Base-by-base conservation (phyloP, 2,113 vertebrate genomes). In the Melospiza melodia region DNA sequence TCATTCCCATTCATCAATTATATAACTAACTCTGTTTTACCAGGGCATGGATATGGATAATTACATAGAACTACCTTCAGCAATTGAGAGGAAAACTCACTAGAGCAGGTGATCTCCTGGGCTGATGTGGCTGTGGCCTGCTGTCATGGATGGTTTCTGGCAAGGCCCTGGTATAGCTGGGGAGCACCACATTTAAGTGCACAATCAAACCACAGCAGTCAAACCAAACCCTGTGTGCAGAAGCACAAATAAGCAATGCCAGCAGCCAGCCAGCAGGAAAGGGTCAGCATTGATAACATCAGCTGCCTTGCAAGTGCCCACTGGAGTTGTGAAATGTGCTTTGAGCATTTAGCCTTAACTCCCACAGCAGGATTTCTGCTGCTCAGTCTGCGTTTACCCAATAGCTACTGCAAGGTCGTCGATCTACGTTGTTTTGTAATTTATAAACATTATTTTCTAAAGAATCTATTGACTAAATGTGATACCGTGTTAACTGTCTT, bases 61-160 rank as follows among this genome's bases (percentile, higher is more conserved):
- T 43, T 33, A 27, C 18, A 39, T n/a, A 23, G 55, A 85, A 16
- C 13, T 59, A 23, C 27, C 17, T 57, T 71, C 25, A 84, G 27
- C 44, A 78, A 9, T 0, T 69, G 48, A 75, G 52, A 86, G 48
- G 57, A 81, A 69, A 92, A 44, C 19, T 31, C 0, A 0, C 12
- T n/a, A 35, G 31, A 35, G 33, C 2, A 39, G 62, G 19, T 1
- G 4, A 63, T 22, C 35, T 49, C 31, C 43, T 57, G 58, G 31
- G 30, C 7, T 72, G 30, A 18, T 8, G 9, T 0, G 1, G 23
- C 66, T 43, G 31, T 54, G 20, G 20, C 54, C 41, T 15, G 4
- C 35, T 67, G 23, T 37, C 76, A 48, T 18, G 65, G 17, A 10
- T 14, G 4, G 12, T 33, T 51, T 46, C 51, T 84, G 59, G 28